These are phyloP conservation scores for Onthophagus sagittarius DNA, from an alignment of 2,888 invertebrate genomes.

Conservation along the genomic window DNA sequence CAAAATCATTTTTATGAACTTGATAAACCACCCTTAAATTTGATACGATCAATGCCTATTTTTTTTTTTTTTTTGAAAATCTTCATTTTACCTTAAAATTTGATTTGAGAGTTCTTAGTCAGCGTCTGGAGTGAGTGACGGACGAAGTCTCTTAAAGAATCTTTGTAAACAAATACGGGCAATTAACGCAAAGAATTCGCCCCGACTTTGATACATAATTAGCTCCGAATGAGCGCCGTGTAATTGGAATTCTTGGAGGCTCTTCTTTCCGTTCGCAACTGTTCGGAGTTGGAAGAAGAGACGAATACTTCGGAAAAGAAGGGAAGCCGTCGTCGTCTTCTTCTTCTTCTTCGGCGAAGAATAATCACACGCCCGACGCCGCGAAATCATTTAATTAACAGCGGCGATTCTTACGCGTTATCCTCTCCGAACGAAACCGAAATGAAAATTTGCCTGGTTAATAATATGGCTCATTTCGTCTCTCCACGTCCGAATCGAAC, in stretches of 20 bases:
- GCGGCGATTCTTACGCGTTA: not conserved
- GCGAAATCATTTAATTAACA: conserved; percentile 5
- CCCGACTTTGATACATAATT: conserved; percentile 44
- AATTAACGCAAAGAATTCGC: conserved; percentile 44
- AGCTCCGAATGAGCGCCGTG: conserved; percentile 39
- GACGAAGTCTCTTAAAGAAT: conserved; percentile 28
- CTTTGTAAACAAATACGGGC: conserved; percentile 43
- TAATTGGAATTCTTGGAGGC: conserved; percentile 42
- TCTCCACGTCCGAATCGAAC: not conserved
- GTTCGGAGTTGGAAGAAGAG: conserved; percentile 30
- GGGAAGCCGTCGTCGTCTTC: not conserved
- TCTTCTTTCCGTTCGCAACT: conserved; percentile 25
- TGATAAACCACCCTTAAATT: no score
- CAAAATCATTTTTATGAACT: no score
- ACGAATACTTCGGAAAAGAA: not conserved
- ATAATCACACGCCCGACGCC: not conserved
- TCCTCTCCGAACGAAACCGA: not conserved
- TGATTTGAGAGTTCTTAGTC: not conserved
- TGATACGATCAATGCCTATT: no score
- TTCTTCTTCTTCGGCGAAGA: not conserved
- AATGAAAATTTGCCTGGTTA: not conserved
- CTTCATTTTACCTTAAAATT: not conserved
- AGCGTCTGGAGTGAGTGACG: conserved; percentile 11
- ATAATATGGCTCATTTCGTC: conserved; percentile 10
- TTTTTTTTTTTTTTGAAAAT: no score